Conservation (phyloP, 2,113 vertebrate genomes). For the Pygoscelis antarcticus region DNA sequence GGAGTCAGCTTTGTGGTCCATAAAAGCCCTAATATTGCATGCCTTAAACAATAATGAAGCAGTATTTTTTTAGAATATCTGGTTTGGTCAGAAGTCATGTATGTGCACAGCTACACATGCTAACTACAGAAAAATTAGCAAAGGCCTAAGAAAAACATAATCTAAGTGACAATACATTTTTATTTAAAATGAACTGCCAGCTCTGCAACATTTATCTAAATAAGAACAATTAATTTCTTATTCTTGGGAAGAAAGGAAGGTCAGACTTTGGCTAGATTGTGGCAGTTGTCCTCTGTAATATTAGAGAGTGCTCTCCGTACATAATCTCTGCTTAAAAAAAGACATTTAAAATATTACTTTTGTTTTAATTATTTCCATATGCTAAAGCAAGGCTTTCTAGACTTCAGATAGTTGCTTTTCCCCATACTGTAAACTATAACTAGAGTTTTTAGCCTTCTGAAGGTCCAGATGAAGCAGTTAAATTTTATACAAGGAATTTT, state of each 20-base stretch:
- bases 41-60: not conserved
- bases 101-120: not conserved
- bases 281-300: not conserved
- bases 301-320: not conserved
- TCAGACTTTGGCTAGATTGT: not conserved
- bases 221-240: not conserved
- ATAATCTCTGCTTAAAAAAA: not conserved
- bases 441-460: not conserved
- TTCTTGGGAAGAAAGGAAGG: not conserved
- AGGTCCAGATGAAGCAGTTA: not conserved
- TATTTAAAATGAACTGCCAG: not conserved
- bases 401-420: not conserved
- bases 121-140: not conserved
- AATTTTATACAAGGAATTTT: not conserved
- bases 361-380: not conserved
- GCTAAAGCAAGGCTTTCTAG: not conserved
- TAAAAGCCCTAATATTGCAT: not conserved
- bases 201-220: not conserved
- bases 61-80: not conserved
- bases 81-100: not conserved
- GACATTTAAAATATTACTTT: not conserved
- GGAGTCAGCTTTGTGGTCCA: not conserved
- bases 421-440: not conserved
- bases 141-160: not conserved
- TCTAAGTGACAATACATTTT: not conserved